These are phyloP conservation scores for Thryonomys swinderianus DNA, from an alignment of 2,113 vertebrate species.

Conservation along the genomic window DNA sequence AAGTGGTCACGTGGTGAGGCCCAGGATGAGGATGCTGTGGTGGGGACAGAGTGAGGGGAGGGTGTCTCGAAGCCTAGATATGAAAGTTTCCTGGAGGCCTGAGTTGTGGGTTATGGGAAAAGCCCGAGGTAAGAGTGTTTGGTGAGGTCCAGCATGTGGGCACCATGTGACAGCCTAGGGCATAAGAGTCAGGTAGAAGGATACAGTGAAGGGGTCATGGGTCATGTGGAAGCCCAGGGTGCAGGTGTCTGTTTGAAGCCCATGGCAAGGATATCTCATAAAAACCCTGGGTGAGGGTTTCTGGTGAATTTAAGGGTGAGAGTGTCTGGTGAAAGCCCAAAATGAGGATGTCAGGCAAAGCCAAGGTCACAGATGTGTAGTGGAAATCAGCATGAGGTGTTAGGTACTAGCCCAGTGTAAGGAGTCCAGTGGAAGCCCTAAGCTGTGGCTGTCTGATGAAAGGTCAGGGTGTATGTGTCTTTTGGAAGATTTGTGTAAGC, in stretches of 20 bases:
- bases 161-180: background rate
- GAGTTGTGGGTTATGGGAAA: background rate
- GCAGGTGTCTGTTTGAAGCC: background rate
- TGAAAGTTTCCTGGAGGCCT: too few relatives aligned
- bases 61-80: background rate
- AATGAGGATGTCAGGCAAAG: background rate
- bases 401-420: too few relatives aligned
- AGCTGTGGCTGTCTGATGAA: background rate
- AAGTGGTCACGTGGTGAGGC: background rate
- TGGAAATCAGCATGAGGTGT: too few relatives aligned
- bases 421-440: too few relatives aligned
- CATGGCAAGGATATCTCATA: background rate
- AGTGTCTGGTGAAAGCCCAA: background rate
- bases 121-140: background rate
- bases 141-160: background rate
- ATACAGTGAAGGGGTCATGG: background rate
- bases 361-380: background rate
- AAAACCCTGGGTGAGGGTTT: background rate
- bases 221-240: background rate
- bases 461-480: background rate
- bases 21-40: background rate
- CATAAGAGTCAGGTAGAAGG: background rate
- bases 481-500: background rate
- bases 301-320: background rate
- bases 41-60: background rate